Percentiles rank a stretch among this genome's conserved stretches.
These are phyloP conservation scores for Lepidurus couesii DNA, from an alignment of 1,140 invertebrate species.

Conservation along the genomic window DNA sequence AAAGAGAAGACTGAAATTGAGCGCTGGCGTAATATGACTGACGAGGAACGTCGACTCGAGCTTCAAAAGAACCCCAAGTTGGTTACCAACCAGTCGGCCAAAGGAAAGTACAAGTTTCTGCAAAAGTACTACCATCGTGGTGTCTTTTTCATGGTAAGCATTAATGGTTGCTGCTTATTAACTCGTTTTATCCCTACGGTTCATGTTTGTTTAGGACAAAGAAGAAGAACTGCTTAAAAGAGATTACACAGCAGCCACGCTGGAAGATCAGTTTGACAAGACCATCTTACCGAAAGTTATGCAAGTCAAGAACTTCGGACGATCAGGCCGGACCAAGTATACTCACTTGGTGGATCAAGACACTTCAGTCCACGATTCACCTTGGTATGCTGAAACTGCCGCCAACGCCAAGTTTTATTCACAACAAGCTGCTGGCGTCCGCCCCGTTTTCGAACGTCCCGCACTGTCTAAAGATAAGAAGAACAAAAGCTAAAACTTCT, in stretches of 20 bases:
- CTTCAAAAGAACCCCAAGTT: slow-evolving; percentile 84
- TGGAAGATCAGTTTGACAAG: slow-evolving; percentile 99
- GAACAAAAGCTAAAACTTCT: slow-evolving; percentile 22
- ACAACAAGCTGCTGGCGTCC: slow-evolving; percentile 89
- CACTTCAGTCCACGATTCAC: slow-evolving; percentile 94
- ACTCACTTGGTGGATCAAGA: slow-evolving; percentile 99
- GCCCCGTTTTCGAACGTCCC: slow-evolving; percentile 86
- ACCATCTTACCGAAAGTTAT: slow-evolving; percentile 98
- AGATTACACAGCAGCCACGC: slow-evolving; percentile 92
- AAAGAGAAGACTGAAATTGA: slow-evolving; percentile 88
- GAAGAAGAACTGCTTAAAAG: slow-evolving; percentile 90
- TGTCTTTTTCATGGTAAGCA: slow-evolving; percentile 80
- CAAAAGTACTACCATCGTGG: slow-evolving; percentile 99
- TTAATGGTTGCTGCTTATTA: neutral
- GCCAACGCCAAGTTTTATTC: slow-evolving; percentile 87
- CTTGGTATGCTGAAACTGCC: slow-evolving; percentile 85
- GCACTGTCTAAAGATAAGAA: slow-evolving; percentile 48
- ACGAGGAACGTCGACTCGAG: slow-evolving; percentile 89
- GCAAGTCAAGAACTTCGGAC: slow-evolving; percentile 99
- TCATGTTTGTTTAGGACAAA: slow-evolving; percentile 57
- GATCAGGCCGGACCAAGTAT: slow-evolving; percentile 97
- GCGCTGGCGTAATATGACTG: slow-evolving; percentile 85
- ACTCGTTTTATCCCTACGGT: neutral
- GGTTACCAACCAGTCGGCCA: slow-evolving; percentile 89
- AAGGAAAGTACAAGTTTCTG: slow-evolving; percentile 99